phyloP scores from a whole-genome alignment of 2,797 vertebrate genomes.

The Gallinago nigripennis region DNA sequence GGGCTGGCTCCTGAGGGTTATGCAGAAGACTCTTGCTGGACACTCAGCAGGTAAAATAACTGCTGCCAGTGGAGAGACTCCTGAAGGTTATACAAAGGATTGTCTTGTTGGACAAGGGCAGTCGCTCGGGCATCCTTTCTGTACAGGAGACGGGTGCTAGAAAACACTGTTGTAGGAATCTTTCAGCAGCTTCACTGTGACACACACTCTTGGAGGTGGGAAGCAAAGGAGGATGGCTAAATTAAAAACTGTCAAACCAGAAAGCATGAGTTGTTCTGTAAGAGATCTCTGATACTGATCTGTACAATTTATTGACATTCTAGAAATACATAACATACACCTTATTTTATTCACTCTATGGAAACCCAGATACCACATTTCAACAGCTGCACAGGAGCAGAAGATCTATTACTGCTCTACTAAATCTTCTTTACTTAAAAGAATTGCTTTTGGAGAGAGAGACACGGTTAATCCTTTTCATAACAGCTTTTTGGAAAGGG shows the following conservation, averaged over 20 bases:
- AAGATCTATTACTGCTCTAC: background rate
- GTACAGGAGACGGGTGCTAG: background rate
- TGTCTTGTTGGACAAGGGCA: background rate
- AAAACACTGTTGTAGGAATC: background rate
- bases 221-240: constrained; percentile 35
- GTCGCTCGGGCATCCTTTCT: background rate
- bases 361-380: background rate
- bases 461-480: background rate
- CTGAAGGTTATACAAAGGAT: background rate
- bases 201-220: constrained; percentile 10
- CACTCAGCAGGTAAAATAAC: background rate
- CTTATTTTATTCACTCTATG: background rate
- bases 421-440: background rate
- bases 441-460: background rate
- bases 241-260: constrained; percentile 46
- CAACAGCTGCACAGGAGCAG: background rate
- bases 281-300: background rate
- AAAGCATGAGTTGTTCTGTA: background rate
- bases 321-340: background rate
- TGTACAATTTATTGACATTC: background rate
- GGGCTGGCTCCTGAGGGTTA: background rate
- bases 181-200: background rate
- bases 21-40: background rate
- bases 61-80: background rate
- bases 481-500: background rate